Conservation (phyloP, 1,140 invertebrate genomes). For the Oncopeltus fasciatus region DNA sequence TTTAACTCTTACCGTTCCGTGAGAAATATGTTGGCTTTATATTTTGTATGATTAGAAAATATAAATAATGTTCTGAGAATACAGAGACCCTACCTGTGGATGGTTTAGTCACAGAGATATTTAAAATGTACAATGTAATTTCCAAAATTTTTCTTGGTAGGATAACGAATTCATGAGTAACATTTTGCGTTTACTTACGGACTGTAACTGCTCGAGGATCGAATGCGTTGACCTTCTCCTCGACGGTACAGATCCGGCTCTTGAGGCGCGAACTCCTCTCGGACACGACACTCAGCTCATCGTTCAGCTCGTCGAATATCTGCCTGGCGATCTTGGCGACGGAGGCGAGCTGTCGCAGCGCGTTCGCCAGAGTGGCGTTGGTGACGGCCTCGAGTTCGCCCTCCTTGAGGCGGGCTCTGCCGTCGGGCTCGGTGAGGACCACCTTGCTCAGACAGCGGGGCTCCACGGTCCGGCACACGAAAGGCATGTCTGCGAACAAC, state of each 20-base stretch:
- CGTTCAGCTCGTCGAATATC: slow-evolving; percentile 56
- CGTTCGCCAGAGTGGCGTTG: slow-evolving; percentile 60
- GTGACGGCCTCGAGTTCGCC: slow-evolving; percentile 58
- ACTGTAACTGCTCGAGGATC: slow-evolving; percentile 68
- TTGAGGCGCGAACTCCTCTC: slow-evolving; percentile 46
- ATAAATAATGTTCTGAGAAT: too few relatives aligned
- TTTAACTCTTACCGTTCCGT: too few relatives aligned
- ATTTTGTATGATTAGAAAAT: too few relatives aligned
- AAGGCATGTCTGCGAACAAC: slow-evolving; percentile 40
- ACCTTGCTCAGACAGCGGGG: slow-evolving; percentile 50
- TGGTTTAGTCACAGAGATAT: too few relatives aligned
- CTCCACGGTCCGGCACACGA: slow-evolving; percentile 51
- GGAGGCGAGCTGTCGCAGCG: slow-evolving; percentile 59
- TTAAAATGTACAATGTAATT: too few relatives aligned
- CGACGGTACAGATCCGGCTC: slow-evolving; percentile 42
- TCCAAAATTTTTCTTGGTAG: too few relatives aligned
- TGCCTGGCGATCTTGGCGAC: slow-evolving; percentile 59
- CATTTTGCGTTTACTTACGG: too few relatives aligned
- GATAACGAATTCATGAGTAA: too few relatives aligned
- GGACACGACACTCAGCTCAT: slow-evolving; percentile 48
- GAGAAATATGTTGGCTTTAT: too few relatives aligned
- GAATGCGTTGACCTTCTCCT: slow-evolving; percentile 41
- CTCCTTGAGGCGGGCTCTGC: slow-evolving; percentile 41
- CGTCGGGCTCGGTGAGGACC: slow-evolving; percentile 39
- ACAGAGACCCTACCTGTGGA: too few relatives aligned